A percentile compares a stretch with the other conserved stretches of the same genome.
These are phyloP conservation scores for Prolemur simus DNA, from an alignment of 2,113 vertebrate genomes.

Conservation along the genomic window DNA sequence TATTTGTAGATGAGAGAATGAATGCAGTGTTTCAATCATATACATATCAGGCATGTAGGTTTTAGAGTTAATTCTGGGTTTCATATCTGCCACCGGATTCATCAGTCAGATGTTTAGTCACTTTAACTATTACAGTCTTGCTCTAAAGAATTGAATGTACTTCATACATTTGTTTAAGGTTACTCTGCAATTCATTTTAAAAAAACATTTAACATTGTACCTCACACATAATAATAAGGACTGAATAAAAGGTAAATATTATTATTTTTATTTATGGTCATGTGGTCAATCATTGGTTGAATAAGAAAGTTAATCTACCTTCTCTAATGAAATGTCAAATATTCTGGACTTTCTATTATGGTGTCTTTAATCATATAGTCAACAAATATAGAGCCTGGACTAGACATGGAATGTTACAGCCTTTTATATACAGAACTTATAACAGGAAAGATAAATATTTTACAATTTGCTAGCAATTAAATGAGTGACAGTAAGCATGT, in stretches of 20 bases:
- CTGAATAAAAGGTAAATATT: background rate
- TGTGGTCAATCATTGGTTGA: background rate
- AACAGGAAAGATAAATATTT: background rate
- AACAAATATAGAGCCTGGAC: background rate
- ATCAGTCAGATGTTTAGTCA: background rate
- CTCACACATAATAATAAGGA: background rate
- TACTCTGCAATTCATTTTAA: background rate
- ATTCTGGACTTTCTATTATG: background rate
- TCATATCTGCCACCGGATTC: background rate
- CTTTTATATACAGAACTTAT: background rate
- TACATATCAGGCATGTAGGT: background rate
- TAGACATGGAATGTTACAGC: background rate
- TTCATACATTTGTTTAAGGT: background rate
- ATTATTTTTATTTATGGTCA: background rate
- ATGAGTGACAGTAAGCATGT: background rate
- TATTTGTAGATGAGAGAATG: background rate
- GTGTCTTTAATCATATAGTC: background rate
- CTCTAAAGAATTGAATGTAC: background rate
- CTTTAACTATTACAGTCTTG: background rate
- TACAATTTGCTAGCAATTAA: background rate
- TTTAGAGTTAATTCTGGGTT: background rate
- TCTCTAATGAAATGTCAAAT: background rate
- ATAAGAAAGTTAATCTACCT: background rate
- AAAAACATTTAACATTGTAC: background rate
- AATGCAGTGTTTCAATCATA: background rate